A percentile compares a stretch with the other conserved stretches of the same genome.
Evolutionary conservation across 2,797 vertebrate genomes (phyloP).

Genomic region (Protonibea diacanthus): DNA sequence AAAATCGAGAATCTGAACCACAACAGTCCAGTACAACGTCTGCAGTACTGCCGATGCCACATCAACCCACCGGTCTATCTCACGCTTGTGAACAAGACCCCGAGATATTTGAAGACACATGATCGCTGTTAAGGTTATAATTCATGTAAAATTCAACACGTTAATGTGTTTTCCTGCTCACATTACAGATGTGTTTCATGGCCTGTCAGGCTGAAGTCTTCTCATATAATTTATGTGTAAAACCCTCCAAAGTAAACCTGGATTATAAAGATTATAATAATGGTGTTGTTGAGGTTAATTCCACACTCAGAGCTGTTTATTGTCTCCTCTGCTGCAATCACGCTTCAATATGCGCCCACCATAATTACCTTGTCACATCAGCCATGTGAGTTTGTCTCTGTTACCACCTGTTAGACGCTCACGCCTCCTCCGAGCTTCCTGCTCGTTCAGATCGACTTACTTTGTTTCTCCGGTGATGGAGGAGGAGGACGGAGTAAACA

Average conservation of each 20-base stretch:
- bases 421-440: neutral
- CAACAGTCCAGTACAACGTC: no score
- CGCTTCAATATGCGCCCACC: neutral
- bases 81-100: no score
- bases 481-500: neutral
- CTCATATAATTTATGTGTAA: neutral
- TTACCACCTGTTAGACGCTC: constrained; percentile 1
- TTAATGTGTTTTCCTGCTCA: no score
- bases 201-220: no score
- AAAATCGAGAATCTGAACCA: no score
- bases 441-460: neutral
- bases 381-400: neutral
- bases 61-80: no score
- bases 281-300: constrained; percentile 14
- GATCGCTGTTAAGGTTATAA: no score
- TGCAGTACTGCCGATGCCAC: no score
- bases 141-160: no score
- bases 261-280: constrained; percentile 14
- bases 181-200: no score
- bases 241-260: neutral
- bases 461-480: neutral
- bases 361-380: constrained; percentile 30
- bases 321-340: constrained; percentile 38
- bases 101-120: no score
- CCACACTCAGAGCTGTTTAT: constrained; percentile 13